Conservation (phyloP, 2,113 vertebrate species). For the Raja brachyura region DNA sequence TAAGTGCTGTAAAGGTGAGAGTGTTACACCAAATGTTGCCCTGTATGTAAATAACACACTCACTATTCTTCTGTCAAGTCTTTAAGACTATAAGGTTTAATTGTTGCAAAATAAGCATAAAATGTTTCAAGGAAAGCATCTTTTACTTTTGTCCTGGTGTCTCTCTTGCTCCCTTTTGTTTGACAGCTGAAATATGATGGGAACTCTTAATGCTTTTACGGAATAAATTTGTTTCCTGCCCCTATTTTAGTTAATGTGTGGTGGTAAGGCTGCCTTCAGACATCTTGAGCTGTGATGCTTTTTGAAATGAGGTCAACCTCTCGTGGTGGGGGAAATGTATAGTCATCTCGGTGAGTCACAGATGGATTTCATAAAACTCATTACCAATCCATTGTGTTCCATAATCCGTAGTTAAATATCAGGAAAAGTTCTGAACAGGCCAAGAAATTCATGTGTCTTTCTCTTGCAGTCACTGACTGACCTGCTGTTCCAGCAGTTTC, state of each 20-base stretch:
- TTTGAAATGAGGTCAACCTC: neutral
- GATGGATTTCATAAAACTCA: neutral
- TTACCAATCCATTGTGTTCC: neutral
- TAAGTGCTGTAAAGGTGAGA: neutral
- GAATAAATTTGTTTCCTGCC: neutral
- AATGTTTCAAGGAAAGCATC: neutral
- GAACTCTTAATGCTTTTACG: neutral
- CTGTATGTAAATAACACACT: too few species aligned
- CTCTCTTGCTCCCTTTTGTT: neutral
- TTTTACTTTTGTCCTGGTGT: neutral
- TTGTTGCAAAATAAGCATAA: neutral
- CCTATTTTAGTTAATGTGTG: neutral
- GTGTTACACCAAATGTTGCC: neutral
- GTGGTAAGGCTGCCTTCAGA: neutral
- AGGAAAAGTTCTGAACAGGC: neutral
- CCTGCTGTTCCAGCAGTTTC: conserved; percentile 8
- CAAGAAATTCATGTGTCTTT: conserved; percentile 14
- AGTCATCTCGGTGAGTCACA: neutral
- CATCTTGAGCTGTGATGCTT: neutral
- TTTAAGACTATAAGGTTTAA: neutral
- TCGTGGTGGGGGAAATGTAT: neutral
- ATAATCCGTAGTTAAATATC: neutral
- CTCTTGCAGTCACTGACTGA: conserved; percentile 24
- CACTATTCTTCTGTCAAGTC: neutral
- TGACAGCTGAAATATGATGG: neutral